Base-by-base conservation (phyloP, 1,140 invertebrate species). In the Dreissena rostriformis region DNA sequence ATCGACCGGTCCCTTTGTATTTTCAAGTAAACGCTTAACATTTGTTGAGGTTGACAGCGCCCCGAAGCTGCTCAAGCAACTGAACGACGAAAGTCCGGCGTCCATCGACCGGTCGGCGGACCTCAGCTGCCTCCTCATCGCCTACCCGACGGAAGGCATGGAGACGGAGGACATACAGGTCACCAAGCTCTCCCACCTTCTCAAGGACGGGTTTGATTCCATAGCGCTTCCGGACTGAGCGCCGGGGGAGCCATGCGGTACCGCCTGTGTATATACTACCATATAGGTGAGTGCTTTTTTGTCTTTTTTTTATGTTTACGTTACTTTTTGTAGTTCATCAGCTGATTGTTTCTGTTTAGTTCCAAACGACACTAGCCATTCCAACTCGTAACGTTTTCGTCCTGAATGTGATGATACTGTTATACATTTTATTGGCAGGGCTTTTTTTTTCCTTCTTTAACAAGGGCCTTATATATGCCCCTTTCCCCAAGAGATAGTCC, bases 211-310 rank as follows among this genome's bases (percentile, higher is more conserved):
- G 5, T 10, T 24, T n/a, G 81, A 83, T 29, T 28, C 68, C 1
- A 76, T 83, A 57, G 57, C 72, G 17, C 71, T 83, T 49, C 81
- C 81, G 15, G 73, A 61, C 22, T 83, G 81, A 83, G n/a, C 57
- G 22, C 22, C 22, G 57, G 17, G 22, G 22, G 57, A 24, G 22
- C 17, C 17, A 11, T 61, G 39, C 39, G 39, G 39, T 39, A 39
- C 8, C 39, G 39, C 39, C 39, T 39, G 39, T 39, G 39, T 39
- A 39, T 39, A 39, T 39, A 39, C 39, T 39, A 39, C 39, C 39
- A 39, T 39, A 39, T n/a, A 11, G 57, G 57, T 61, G 57, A 61
- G 57, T 19, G 22, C 12, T 61, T 61, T 4, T 61, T n/a, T 4
- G 4, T n/a, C 22, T 61, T 61, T 19, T 61, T 61, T 61, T 6